Base-by-base conservation (phyloP, 2,888 invertebrate genomes). In the Gastracanthus pulcherrimus region DNA sequence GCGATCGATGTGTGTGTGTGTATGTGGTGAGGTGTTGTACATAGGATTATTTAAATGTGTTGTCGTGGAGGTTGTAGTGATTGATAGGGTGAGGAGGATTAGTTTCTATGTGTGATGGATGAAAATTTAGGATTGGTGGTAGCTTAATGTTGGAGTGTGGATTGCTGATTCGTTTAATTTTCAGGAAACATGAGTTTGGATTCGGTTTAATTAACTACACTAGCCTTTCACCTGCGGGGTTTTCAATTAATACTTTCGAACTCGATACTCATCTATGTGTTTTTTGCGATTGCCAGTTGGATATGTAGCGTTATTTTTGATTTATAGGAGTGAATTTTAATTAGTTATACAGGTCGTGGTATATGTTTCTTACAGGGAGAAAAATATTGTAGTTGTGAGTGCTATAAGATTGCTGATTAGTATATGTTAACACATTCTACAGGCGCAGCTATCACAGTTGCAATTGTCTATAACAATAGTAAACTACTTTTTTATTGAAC, bases 31-130 rank as follows among this genome's bases (percentile, higher is more conserved):
- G 0, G 5, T 31, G 34, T 34, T 34, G 1, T 29, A n/a, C 19
- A 11, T 13, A 7, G 36, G 31, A 67, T 76, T 67, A 66, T 55
- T 66, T 13, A 76, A 76, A 76, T 31, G 9, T n/a, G 36, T 9
- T 26, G 13, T 36, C 36, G 36, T 34, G 7, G 9, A 36, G 0
- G 16, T 60, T 16, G 2, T 11, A 45, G n/a, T 45, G 45, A 13
- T n/a, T 45, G 45, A 45, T n/a, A 45, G 16, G 41, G 4, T n/a
- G 7, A 19, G 6, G 48, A 48, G 19, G 48, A 48, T 48, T 48
- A 48, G 19, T n/a, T n/a, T n/a, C n/a, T n/a, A n/a, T n/a, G n/a
- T n/a, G n/a, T n/a, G n/a, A n/a, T n/a, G n/a, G n/a, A n/a, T n/a
- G n/a, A n/a, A n/a, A n/a, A n/a, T n/a, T n/a, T n/a, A n/a, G n/a